A percentile compares a stretch with the other conserved stretches of the same genome.
These are phyloP conservation scores for Ophion costatus DNA, from an alignment of 2,888 invertebrate genomes.

Conservation along the genomic window DNA sequence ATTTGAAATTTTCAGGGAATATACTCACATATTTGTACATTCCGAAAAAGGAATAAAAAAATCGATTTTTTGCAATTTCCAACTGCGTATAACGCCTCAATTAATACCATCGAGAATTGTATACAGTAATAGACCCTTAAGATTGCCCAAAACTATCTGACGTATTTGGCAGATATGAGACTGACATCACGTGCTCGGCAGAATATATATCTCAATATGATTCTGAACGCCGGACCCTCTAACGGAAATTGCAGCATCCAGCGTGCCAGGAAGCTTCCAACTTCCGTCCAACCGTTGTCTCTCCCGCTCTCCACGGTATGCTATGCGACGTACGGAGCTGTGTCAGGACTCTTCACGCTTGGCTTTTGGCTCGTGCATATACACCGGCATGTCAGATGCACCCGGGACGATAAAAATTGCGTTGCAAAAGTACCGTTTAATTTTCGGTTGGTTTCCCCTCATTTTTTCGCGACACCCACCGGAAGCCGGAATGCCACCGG, in stretches of 20 bases:
- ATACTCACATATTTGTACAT: no score
- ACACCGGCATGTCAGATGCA: neutral
- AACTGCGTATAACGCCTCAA: no score
- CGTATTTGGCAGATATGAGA: neutral
- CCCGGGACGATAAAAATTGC: neutral
- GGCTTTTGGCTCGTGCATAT: neutral
- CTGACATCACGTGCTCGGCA: neutral
- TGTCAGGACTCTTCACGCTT: neutral
- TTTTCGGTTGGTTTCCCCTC: neutral
- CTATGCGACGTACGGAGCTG: conserved; percentile 1
- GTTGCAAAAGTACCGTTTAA: neutral
- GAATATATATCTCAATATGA: conserved; percentile 5
- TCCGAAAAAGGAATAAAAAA: no score
- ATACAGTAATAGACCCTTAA: neutral
- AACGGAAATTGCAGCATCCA: conserved; percentile 26
- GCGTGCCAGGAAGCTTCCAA: conserved; percentile 23
- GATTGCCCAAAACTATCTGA: conserved; percentile 2
- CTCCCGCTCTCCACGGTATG: neutral
- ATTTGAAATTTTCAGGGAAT: no score
- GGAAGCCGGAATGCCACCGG: neutral
- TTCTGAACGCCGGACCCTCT: neutral
- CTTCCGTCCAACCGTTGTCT: conserved; percentile 16
- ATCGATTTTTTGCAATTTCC: no score
- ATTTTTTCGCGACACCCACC: neutral
- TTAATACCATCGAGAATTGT: no score